Percentiles rank a stretch among this genome's conserved stretches.
These are phyloP conservation scores for Chirona hameri DNA, from an alignment of 2,888 invertebrate species.

Conservation along the genomic window DNA sequence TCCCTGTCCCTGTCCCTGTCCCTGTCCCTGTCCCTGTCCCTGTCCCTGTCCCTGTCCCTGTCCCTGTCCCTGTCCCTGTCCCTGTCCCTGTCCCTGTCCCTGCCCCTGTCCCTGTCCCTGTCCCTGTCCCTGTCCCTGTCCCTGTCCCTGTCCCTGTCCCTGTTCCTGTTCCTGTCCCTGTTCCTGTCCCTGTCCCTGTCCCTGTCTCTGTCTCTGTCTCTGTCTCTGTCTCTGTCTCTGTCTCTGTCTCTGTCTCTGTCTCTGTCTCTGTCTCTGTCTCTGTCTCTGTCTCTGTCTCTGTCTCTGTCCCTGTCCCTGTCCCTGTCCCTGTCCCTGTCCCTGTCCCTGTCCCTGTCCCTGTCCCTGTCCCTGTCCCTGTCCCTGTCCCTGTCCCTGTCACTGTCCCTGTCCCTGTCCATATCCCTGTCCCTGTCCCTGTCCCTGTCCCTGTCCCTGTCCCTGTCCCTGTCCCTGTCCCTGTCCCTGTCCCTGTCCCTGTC, in stretches of 20 bases:
- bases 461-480: constrained; percentile 1
- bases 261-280: too few relatives aligned
- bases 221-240: not conserved
- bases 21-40: too few relatives aligned
- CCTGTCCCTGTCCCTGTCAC: not conserved
- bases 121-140: not conserved
- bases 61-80: too few relatives aligned
- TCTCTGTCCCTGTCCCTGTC: not conserved
- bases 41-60: too few relatives aligned
- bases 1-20: too few relatives aligned
- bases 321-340: not conserved
- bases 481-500: not conserved
- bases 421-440: not conserved
- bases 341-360: too few relatives aligned
- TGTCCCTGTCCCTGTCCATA: too few relatives aligned
- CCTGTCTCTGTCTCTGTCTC: not conserved
- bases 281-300: too few relatives aligned
- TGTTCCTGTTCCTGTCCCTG: not conserved
- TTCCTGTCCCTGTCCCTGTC: not conserved
- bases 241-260: too few relatives aligned
- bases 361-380: not conserved
- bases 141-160: not conserved
- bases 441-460: not conserved
- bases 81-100: too few relatives aligned
- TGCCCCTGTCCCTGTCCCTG: too few relatives aligned